A percentile compares a stretch with the other conserved stretches of the same genome.
Conservation (phyloP, 2,797 vertebrate genomes). For the Manis pentadactyla region DNA sequence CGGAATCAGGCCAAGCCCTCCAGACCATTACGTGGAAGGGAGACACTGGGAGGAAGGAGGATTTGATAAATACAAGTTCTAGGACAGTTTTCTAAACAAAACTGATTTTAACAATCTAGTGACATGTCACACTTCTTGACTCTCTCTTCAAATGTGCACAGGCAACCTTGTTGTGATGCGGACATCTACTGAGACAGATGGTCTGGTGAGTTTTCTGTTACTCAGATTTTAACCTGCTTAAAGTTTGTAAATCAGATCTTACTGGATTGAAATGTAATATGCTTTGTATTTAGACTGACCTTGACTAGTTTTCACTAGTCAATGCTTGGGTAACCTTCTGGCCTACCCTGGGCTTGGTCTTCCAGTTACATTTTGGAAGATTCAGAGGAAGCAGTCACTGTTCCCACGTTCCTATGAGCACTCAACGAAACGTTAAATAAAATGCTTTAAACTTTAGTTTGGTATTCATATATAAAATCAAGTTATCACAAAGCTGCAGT, state of each 20-base stretch:
- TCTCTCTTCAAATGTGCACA: background rate
- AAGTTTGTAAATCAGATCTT: background rate
- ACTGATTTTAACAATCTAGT: background rate
- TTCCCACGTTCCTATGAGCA: background rate
- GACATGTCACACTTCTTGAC: background rate
- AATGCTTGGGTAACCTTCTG: background rate
- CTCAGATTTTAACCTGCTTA: background rate
- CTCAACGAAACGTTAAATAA: background rate
- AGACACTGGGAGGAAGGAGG: background rate
- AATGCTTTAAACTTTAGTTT: constrained; percentile 13
- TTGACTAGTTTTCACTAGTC: background rate
- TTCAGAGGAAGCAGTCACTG: background rate
- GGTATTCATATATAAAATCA: background rate
- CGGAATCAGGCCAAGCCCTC: background rate
- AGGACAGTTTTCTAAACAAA: background rate
- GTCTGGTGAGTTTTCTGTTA: background rate
- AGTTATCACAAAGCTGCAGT: background rate
- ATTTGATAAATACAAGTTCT: background rate
- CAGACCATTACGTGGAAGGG: background rate
- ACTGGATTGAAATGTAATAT: background rate
- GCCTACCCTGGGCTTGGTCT: background rate
- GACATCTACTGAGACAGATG: background rate
- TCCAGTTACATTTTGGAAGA: background rate
- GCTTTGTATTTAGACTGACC: background rate
- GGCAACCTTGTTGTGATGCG: background rate